These are phyloP conservation scores for Aeoliscus strigatus DNA, from an alignment of 2,797 vertebrate species.

Conservation along the genomic window DNA sequence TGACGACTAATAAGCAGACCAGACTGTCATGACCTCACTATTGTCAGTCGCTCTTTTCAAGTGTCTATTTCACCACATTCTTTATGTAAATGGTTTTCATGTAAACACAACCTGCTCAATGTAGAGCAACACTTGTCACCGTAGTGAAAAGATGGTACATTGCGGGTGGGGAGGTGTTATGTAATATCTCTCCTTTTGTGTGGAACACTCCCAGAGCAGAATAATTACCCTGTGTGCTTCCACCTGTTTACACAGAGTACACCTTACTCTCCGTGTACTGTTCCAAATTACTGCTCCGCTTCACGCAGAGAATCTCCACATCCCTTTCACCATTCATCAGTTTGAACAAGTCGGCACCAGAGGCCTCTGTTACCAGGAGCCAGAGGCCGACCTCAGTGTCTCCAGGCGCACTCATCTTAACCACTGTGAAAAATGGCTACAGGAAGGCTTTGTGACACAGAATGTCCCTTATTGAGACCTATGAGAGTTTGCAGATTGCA, in stretches of 20 bases:
- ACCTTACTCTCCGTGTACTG: constrained; percentile 6
- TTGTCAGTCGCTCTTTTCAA: constrained; percentile 4
- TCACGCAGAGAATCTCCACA: constrained; percentile 25
- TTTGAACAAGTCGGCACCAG: constrained; percentile 14
- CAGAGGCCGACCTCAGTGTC: constrained; percentile 26
- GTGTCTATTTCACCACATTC: constrained; percentile 7
- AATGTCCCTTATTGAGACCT: constrained; percentile 27
- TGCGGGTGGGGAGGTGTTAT: too few species aligned
- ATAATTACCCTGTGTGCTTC: constrained; percentile 21
- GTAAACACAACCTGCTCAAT: constrained; percentile 40
- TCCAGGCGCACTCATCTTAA: constrained; percentile 18
- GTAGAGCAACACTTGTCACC: constrained; percentile 25
- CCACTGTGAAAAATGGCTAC: constrained; percentile 13
- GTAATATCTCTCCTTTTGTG: constrained; percentile 38
- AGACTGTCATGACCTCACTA: constrained; percentile 20
- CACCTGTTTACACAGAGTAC: constrained; percentile 40
- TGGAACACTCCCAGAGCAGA: constrained; percentile 36
- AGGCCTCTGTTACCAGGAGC: constrained; percentile 34
- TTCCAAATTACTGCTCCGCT: constrained; percentile 13
- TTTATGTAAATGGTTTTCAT: constrained; percentile 22
- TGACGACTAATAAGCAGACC: constrained; percentile 33
- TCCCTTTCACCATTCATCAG: constrained; percentile 25
- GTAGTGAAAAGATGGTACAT: constrained; percentile 28
- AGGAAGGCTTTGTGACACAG: constrained; percentile 25
- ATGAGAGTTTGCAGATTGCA: constrained; percentile 9